Base-by-base conservation (phyloP, 2,797 vertebrate species). In the Mycteria americana region DNA sequence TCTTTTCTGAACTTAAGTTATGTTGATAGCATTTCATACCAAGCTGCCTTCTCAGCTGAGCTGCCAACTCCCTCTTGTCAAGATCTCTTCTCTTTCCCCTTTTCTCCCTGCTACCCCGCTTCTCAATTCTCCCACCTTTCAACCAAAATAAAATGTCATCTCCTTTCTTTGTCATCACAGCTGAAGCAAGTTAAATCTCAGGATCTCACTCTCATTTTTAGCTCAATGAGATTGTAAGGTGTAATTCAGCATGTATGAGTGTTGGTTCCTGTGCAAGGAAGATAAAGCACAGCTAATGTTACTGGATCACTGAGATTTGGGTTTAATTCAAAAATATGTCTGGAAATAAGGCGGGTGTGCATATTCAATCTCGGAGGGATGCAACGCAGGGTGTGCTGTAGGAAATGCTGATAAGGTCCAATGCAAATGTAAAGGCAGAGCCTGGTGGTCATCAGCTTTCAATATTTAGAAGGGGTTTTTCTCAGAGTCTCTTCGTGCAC, bases 371-470 rank as follows among this genome's bases (percentile, higher is more conserved):
- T 37, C 4, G 0, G 24, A 18, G 48, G 48, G 37, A 54, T 16
- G 67, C 28, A 4, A 5, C 1, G 5, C 12, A 14, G 18, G 31
- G 9, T 21, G 4, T 30, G 65, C 68, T 46, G 31, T 11, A 13
- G 64, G 22, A 56, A 33, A 24, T 8, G 17, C n/a, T 41, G 28
- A 6, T 19, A 2, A 60, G 11, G 17, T 56, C 43, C 23, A 7
- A 6, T 0, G 3, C 0, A 25, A 21, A 5, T 1, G 1, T 7
- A 9, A 48, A 59, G 60, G 33, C 41, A 73, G 54, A 51, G 28
- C n/a, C 16, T 0, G 1, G 35, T 22, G n/a, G 33, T 43, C 77
- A 41, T 16, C 48, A 35, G 4, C 13, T 56, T 45, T 48, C 48
- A 12, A 1, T 19, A 6, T 67, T 75, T 33, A 23, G 54, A 43